A percentile compares a stretch with the other conserved stretches of the same genome.
phyloP scores from a whole-genome alignment of 2,113 vertebrate species.

The Alaudala cheleensis region DNA sequence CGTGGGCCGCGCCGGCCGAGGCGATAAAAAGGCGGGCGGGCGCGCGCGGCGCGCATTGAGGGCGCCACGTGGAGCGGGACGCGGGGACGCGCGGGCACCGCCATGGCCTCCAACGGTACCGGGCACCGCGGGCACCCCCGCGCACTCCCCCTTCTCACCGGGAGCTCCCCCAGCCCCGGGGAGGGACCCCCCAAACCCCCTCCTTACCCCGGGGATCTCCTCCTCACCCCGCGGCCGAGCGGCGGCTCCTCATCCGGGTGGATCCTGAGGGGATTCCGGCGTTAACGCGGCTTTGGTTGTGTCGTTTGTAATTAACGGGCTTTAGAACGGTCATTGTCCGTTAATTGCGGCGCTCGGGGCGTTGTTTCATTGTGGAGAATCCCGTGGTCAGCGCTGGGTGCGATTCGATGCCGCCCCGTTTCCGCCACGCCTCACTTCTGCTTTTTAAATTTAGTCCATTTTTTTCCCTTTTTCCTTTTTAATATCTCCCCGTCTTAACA shows the following conservation, averaged over 20 bases:
- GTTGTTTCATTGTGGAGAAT: background rate
- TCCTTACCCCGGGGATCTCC: background rate
- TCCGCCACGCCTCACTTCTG: background rate
- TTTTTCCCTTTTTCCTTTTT: rapidly evolving
- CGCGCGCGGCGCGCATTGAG: background rate
- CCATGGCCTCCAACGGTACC: background rate
- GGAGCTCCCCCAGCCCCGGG: no score
- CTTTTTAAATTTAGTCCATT: rapidly evolving
- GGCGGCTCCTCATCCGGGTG: background rate
- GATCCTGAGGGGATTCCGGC: background rate
- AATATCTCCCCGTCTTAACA: rapidly evolving
- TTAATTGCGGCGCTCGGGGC: rapidly evolving
- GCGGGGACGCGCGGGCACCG: background rate
- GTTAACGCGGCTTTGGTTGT: no score
- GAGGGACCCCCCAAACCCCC: background rate
- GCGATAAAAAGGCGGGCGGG: background rate
- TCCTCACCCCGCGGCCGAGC: background rate
- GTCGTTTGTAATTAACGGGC: rapidly evolving
- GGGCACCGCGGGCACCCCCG: background rate
- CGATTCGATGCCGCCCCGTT: background rate
- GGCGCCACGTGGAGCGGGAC: background rate
- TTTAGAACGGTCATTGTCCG: rapidly evolving
- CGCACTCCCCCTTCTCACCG: no score
- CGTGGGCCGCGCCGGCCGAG: background rate
- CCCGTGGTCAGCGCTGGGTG: background rate